Base-by-base conservation (phyloP, 2,888 invertebrate species). In the Cryptocephalus primarius region DNA sequence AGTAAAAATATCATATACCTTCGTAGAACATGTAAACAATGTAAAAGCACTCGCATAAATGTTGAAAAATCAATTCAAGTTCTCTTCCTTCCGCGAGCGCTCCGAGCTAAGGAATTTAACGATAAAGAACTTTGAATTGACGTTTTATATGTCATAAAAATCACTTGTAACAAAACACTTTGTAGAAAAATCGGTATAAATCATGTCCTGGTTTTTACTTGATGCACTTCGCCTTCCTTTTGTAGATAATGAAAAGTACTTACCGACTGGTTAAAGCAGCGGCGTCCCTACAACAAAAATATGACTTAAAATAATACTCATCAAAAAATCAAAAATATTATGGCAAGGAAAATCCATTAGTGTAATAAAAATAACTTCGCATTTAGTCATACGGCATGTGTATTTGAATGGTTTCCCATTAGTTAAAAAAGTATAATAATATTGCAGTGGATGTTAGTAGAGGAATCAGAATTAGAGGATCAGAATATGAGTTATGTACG, bases 101-200 rank as follows among this genome's bases (percentile, higher is more conserved):
- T 48, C 45, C 43, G 47, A 48, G 50, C 54, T 52, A 49, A 42
- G 51, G 55, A 59, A 59, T 61, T 59, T 55, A 63, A 61, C 63
- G 60, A 62, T 61, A 65, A 63, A 64, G 61, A 62, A 63, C 56
- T 59, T 55, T 54, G 54, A 22, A 22, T 22, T 22, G 22, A 22
- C 22, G 22, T 67, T 67, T 66, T 66, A 65, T 66, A 64, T 58
- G 65, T 62, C 64, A 64, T 66, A 65, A 65, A 64, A 68, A 67
- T 66, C 66, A 66, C 66, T 66, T 62, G 62, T 60, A 65, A 65
- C 65, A 62, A 65, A 64, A 65, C 65, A 65, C 60, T 65, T 66
- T 64, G 62, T 60, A 60, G 62, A 59, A 60, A 65, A 60, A 60
- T 61, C 57, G 60, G 58, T 60, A 66, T 66, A 66, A 66, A 66